Evolutionary conservation across 2,888 invertebrate species (phyloP), one percentile per base, ranked within the genome.

Genomic region (Leptopilina myrica): DNA sequence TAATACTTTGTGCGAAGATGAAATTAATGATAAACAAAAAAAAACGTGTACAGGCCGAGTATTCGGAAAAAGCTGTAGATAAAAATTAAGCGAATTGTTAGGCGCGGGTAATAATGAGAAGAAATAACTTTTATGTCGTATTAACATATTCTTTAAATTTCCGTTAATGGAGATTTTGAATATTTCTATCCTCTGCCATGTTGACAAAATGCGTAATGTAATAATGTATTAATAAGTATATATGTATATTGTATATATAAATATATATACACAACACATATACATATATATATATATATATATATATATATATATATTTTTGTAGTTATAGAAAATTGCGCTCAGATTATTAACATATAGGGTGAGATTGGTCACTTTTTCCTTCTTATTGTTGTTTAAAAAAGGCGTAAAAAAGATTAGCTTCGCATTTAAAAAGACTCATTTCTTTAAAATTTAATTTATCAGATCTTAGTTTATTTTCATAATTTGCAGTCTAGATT

Each of bases 261-360:
- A 67, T 66, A 12, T 56, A 65, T 85, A 88, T 82, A 87, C 62
- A 79, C 78, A 33, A 69, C 73, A 80, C 33, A 69, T 56, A 88
- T 87, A 66, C 46, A 66, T 87, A 89, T 87, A 26, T 26, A 26
- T n/a, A 69, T 33, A 88, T 87, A 66, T 66, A 66, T 87, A 89
- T 87, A 33, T 33, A 33, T 33, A 33, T 46, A 69, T 56, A 88
- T 87, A 66, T 66, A 89, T 90, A 89, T 90, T 90, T 89, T 90
- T 90, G 88, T 89, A 90, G 90, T 86, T 88, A 83, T 89, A 90
- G 89, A 83, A 85, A 84, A 88, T 89, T 85, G 86, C 84, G 87
- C 87, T 89, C 88, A 86, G 84, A 89, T 87, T 85, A 88, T 84
- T 86, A 85, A 86, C 83, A 87, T 84, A 85, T 20, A 20, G 20